Percentiles rank a stretch among this genome's conserved stretches.
phyloP scores from a whole-genome alignment of 2,797 vertebrate species.

The Catostomus latipinnis region DNA sequence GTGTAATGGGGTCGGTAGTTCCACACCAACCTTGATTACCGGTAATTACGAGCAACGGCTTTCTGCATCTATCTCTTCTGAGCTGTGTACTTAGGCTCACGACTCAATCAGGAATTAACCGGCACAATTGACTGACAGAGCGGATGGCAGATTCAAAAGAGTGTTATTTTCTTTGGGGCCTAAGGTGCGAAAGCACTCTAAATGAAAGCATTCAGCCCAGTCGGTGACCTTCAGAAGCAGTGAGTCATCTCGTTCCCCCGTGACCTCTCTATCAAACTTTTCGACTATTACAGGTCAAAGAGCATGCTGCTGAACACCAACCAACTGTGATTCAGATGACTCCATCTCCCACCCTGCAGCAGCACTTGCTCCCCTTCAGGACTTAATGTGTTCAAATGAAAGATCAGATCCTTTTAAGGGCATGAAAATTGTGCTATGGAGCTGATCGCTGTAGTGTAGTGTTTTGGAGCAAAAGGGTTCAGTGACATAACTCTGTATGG shows the following conservation, averaged over 20 bases:
- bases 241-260: neutral
- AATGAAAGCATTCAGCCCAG: slow-evolving; percentile 30
- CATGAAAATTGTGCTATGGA: slow-evolving; percentile 32
- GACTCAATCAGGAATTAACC: slow-evolving; percentile 33
- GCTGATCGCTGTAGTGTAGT: slow-evolving; percentile 35
- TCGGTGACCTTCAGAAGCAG: slow-evolving; percentile 33
- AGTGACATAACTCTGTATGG: slow-evolving; percentile 38
- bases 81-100: slow-evolving; percentile 20
- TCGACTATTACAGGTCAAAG: slow-evolving; percentile 48
- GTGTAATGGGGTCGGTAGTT: slow-evolving; percentile 60
- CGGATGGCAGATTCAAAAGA: neutral
- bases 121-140: slow-evolving; percentile 25
- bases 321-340: slow-evolving; percentile 12
- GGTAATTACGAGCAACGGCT: slow-evolving; percentile 56
- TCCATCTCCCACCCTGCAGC: slow-evolving; percentile 27
- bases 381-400: slow-evolving; percentile 9
- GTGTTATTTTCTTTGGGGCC: slow-evolving; percentile 12
- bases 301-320: slow-evolving; percentile 12
- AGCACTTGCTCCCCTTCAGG: slow-evolving; percentile 17
- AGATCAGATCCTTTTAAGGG: slow-evolving; percentile 35
- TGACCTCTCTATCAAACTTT: slow-evolving; percentile 31
- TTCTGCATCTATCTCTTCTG: slow-evolving; percentile 37
- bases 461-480: slow-evolving; percentile 37
- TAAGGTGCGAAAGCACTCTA: slow-evolving; percentile 27
- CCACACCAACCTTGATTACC: slow-evolving; percentile 63